Evolutionary conservation across 2,888 invertebrate species (phyloP), one percentile per base, ranked within the genome.

Genomic region (Neoscelio sp.): DNA sequence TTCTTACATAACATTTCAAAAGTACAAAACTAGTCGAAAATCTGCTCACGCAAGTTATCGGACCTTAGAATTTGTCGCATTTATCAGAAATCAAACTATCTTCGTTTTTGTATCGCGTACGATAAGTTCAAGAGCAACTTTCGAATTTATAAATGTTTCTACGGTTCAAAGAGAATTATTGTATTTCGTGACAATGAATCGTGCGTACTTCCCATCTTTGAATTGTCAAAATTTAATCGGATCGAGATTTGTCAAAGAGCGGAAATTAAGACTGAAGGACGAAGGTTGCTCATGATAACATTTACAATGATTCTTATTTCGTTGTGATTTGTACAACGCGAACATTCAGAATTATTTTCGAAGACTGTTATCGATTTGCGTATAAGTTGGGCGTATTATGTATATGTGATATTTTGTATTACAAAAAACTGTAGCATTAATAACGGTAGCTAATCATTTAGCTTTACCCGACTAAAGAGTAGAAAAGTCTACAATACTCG

Each of bases 1-100:
- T 81, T 78, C 65, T 48, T 54, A 75, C 54, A 50, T 26, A 44
- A 78, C 30, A 38, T 64, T 67, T 58, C 15, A 44, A 71, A 65
- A 76, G 80, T 73, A 67, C 71, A 68, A 68, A 38, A 3, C 1
- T 46, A 48, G 18, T 20, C 13, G 33, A 6, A 28, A 18, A 44
- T 62, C 52, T 44, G 52, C 62, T 60, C 38, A 50, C 30, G 38
- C 48, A 38, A 56, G 12, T 10, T 44, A 30, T 28, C n/a, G 20
- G 17, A 28, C 10, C n/a, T 44, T 60, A 26, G n/a, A 12, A 8
- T 13, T 1, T 56, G 13, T 10, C 8, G 5, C 7, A 48, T 8
- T 12, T 33, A 2, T 33, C 2, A n/a, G 8, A 33, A 33, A 33
- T n/a, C 33, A 33, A 33, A 33, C 10, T 7, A 7, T 33, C 4